A percentile compares a stretch with the other conserved stretches of the same genome.
These are phyloP conservation scores for Chelmon rostratus DNA, from an alignment of 2,797 vertebrate genomes.

Conservation along the genomic window DNA sequence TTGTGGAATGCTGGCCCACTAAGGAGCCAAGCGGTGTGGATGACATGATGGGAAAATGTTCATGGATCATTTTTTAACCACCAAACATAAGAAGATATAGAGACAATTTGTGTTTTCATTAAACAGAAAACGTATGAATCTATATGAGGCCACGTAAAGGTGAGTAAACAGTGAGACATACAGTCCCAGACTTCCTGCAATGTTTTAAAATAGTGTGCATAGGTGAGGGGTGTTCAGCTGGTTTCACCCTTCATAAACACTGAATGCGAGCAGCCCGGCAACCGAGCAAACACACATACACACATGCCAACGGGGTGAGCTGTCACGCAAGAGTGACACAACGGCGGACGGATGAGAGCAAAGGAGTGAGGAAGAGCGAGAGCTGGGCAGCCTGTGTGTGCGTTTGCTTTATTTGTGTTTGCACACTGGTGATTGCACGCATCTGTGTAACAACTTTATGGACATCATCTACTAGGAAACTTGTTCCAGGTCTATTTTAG, in stretches of 20 bases:
- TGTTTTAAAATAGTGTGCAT: constrained; percentile 20
- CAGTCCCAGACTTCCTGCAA: not conserved
- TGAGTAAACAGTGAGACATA: not conserved
- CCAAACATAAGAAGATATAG: not conserved
- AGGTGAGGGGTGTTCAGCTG: constrained; percentile 38
- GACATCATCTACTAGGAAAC: constrained; percentile 20
- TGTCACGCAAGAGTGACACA: constrained; percentile 28
- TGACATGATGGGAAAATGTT: constrained; percentile 18
- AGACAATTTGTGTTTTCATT: constrained; percentile 4
- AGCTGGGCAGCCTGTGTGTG: not conserved
- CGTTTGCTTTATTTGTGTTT: constrained; percentile 5
- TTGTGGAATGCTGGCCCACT: constrained; percentile 22
- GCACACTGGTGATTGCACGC: constrained; percentile 31
- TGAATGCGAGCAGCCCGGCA: constrained; percentile 66
- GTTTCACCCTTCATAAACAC: constrained; percentile 54
- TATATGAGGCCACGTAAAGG: not conserved
- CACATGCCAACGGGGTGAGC: constrained; percentile 74
- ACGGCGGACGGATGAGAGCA: constrained; percentile 29
- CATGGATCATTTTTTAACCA: constrained; percentile 12
- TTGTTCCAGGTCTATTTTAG: constrained; percentile 38
- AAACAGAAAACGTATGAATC: not conserved
- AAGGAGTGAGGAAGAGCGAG: constrained; percentile 9
- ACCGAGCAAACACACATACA: constrained; percentile 75
- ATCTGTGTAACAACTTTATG: constrained; percentile 29
- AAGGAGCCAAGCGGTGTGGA: constrained; percentile 20